Percentiles rank a stretch among this genome's conserved stretches.
Evolutionary conservation across 2,888 invertebrate genomes (phyloP).

Genomic region (Rhorus exstirpatorius): DNA sequence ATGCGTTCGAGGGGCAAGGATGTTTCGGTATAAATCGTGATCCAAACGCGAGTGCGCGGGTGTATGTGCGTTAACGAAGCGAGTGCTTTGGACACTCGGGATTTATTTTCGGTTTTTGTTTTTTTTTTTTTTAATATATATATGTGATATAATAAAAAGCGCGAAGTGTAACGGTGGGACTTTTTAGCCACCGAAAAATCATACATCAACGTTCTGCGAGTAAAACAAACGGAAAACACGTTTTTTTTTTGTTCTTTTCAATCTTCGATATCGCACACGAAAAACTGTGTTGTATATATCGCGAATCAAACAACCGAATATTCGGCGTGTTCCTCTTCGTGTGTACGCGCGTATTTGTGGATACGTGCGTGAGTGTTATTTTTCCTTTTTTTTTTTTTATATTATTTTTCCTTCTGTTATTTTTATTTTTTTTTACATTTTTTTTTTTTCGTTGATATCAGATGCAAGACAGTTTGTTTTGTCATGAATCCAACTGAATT

Average conservation of each 20-base stretch:
- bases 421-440: slow-evolving; percentile 70
- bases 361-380: slow-evolving; percentile 58
- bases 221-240: slow-evolving; percentile 24
- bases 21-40: slow-evolving; percentile 54
- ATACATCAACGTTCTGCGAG: slow-evolving; percentile 24
- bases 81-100: slow-evolving; percentile 61
- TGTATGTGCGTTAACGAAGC: slow-evolving; percentile 49
- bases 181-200: slow-evolving; percentile 55
- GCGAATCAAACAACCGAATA: slow-evolving; percentile 61
- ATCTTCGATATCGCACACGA: slow-evolving; percentile 16
- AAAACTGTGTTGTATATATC: slow-evolving; percentile 20
- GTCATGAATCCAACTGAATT: slow-evolving; percentile 79
- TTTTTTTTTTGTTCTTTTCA: slow-evolving; percentile 20
- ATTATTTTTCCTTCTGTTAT: slow-evolving; percentile 8
- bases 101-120: slow-evolving; percentile 36
- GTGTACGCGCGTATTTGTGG: slow-evolving; percentile 31
- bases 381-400: slow-evolving; percentile 32
- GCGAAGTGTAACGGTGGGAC: no score
- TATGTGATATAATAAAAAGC: slow-evolving; percentile 43
- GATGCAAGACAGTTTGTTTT: slow-evolving; percentile 79
- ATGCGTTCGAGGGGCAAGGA: slow-evolving; percentile 20
- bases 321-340: slow-evolving; percentile 42
- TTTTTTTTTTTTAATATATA: slow-evolving; percentile 47
- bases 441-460: slow-evolving; percentile 70
- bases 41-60: slow-evolving; percentile 45